Base-by-base conservation (phyloP, 2,797 vertebrate species). In the Cryptoprocta ferox region DNA sequence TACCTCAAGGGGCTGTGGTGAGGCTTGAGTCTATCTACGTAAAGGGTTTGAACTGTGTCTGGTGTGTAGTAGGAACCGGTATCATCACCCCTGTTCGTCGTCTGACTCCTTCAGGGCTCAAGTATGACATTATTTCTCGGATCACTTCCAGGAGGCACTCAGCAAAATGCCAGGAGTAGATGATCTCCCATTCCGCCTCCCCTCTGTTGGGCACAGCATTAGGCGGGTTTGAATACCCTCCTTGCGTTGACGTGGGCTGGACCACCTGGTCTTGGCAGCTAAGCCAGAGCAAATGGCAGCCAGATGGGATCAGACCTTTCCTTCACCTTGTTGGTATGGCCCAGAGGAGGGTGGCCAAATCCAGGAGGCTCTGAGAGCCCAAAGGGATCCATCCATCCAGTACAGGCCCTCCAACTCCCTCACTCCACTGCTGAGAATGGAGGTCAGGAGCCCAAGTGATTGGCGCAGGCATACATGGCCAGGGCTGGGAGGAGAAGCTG, bases 31-130 rank as follows among this genome's bases (percentile, higher is more conserved):
- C 21, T 18, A 21, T 84, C 68, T 61, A 42, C 2, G 18, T 5
- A 19, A 14, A 59, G 14, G 26, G 61, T 28, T 19, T 65, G 37
- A 48, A 32, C 26, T 1, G 24, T 28, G 21, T 12, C 35, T n/a
- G 21, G 14, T 0, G 3, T 0, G 8, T 0, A 9, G 18, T 0
- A 0, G 13, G n/a, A 4, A 18, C 32, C 19, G 28, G 18, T 30
- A 6, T 2, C 24, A 2, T 6, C 2, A 0, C 26, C 11, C n/a
- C 59, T 19, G 11, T 1, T 13, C 4, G 50, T 75, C 66, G 84
- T 32, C 24, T 19, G 3, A 14, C 28, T 26, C 81, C n/a, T 70
- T 11, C 9, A 0, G 39, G 65, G 1, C 32, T n/a, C 0, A 0
- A 39, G 35, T 2, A 3, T 18, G 10, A 1, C 30, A 56, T 91